phyloP scores from a whole-genome alignment of 2,797 vertebrate species.

The Enteromius trimaculatus region DNA sequence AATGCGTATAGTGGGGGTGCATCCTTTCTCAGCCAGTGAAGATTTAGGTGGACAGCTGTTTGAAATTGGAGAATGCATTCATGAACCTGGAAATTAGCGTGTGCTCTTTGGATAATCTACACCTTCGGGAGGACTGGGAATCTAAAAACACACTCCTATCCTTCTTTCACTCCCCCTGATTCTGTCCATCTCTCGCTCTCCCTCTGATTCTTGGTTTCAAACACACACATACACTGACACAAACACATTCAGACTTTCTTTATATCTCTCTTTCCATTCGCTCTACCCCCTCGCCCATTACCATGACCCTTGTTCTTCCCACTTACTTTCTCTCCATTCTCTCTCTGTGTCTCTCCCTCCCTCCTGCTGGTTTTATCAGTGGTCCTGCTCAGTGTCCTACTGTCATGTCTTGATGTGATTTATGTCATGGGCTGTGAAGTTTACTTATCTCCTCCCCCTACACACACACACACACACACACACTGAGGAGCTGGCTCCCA shows the following conservation, averaged over 20 bases:
- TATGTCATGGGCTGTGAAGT: conserved; percentile 87
- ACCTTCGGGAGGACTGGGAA: conserved; percentile 69
- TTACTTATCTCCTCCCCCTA: conserved; percentile 85
- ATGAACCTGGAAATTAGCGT: conserved; percentile 55
- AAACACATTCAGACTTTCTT: conserved; percentile 35
- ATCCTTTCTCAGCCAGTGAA: conserved; percentile 45
- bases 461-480: conserved; percentile 52
- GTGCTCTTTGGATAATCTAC: conserved; percentile 58
- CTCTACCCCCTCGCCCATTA: conserved; percentile 50
- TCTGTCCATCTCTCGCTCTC: conserved; percentile 60
- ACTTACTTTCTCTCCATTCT: conserved; percentile 62
- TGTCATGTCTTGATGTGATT: conserved; percentile 91
- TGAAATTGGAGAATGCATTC: conserved; percentile 64
- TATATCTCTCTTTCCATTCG: conserved; percentile 52
- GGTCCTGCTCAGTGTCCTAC: conserved; percentile 90
- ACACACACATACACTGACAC: conserved; percentile 8
- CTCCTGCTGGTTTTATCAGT: conserved; percentile 83
- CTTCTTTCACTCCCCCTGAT: conserved; percentile 50
- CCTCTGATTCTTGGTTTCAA: conserved; percentile 14
- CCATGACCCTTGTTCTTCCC: conserved; percentile 56
- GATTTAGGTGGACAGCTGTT: conserved; percentile 62
- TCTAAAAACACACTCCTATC: conserved; percentile 70
- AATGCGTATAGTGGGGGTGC: conserved; percentile 26
- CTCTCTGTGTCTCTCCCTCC: conserved; percentile 51
- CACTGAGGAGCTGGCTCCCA: conserved; percentile 71